phyloP scores from a whole-genome alignment of 2,797 vertebrate species.

The Muscicapa comitata region DNA sequence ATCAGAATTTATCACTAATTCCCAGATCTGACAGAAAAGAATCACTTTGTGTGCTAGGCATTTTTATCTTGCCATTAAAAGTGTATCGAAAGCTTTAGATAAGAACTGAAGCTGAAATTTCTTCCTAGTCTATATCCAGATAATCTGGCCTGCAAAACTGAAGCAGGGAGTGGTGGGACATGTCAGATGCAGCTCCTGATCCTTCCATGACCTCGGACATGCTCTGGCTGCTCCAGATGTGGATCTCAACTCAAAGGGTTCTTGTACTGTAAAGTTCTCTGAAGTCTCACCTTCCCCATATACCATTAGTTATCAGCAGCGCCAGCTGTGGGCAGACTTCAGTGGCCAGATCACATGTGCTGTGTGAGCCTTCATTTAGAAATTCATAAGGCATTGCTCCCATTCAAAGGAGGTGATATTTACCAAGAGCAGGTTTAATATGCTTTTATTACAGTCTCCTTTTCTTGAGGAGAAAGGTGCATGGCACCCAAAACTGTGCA shows the following conservation, averaged over 20 bases:
- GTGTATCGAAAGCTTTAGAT: background rate
- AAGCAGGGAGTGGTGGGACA: background rate
- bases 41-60: background rate
- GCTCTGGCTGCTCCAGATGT: background rate
- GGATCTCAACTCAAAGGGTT: background rate
- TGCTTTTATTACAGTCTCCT: background rate
- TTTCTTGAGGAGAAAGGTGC: background rate
- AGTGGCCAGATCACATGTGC: background rate
- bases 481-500: background rate
- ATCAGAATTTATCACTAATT: constrained; percentile 54
- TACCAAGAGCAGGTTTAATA: background rate
- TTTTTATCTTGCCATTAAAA: constrained; percentile 47
- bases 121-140: background rate
- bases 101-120: constrained; percentile 1
- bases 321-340: background rate
- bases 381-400: constrained; percentile 10
- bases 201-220: background rate
- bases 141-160: background rate
- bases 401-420: constrained; percentile 10
- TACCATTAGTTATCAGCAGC: background rate
- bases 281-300: background rate
- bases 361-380: constrained; percentile 5
- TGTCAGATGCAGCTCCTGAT: background rate
- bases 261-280: background rate
- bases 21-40: constrained; percentile 47